These are phyloP conservation scores for Masticophis lateralis DNA, from an alignment of 2,797 vertebrate species.

Conservation along the genomic window DNA sequence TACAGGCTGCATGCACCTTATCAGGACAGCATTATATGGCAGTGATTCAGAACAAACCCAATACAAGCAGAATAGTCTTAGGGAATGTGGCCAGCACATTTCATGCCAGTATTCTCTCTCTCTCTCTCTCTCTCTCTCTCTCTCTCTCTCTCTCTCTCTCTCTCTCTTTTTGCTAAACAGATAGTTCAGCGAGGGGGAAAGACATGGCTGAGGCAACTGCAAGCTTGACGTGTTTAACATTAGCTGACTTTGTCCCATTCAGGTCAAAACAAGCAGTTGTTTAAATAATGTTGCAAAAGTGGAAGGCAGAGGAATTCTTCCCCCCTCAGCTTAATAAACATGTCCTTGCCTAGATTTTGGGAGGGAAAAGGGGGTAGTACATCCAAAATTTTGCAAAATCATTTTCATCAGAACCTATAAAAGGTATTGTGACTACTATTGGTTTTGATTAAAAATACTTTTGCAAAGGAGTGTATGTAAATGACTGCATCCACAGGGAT, in stretches of 20 bases:
- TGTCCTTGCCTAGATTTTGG: not conserved
- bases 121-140: not conserved
- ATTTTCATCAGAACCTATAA: not conserved
- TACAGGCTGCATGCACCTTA: not conserved
- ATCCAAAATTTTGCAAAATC: not conserved
- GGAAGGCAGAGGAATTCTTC: not conserved
- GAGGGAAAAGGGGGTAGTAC: not conserved
- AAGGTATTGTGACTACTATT: not conserved
- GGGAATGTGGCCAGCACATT: not conserved
- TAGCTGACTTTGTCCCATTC: not conserved
- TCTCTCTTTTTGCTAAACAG: not conserved
- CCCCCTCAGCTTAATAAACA: not conserved
- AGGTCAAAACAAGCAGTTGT: not conserved
- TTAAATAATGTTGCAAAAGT: not conserved
- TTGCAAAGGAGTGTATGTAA: not conserved
- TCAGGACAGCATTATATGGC: not conserved
- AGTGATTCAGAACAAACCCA: not conserved
- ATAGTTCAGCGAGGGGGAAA: not conserved
- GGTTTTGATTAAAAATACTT: not conserved
- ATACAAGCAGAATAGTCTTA: not conserved
- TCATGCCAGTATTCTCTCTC: not conserved
- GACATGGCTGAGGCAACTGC: not conserved
- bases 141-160: not conserved
- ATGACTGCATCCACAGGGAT: not conserved
- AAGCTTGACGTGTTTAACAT: not conserved